A percentile compares a stretch with the other conserved stretches of the same genome.
phyloP scores from a whole-genome alignment of 2,113 vertebrate genomes.

The Patagioenas fasciata region DNA sequence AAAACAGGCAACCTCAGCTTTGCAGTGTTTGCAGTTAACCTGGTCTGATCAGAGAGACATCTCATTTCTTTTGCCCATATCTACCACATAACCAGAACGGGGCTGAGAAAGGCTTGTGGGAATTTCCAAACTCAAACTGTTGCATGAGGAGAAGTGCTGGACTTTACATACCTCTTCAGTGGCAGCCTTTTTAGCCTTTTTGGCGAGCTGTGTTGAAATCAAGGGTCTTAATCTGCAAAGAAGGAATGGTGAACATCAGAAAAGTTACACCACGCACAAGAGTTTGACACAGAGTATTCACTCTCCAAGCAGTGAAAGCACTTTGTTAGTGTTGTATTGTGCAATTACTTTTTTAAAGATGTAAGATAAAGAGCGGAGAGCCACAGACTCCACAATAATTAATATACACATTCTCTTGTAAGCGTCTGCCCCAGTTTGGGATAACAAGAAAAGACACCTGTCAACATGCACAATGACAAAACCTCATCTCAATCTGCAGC shows the following conservation, averaged over 20 bases:
- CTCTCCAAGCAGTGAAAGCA: not conserved
- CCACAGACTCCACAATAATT: not conserved
- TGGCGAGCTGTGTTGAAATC: conserved; percentile 79
- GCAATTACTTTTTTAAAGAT: conserved; percentile 5
- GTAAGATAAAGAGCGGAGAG: not conserved
- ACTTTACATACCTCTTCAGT: conserved; percentile 78
- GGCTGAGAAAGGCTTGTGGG: not conserved
- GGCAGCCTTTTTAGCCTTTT: conserved; percentile 87
- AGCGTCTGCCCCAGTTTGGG: not conserved
- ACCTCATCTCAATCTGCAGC: not conserved
- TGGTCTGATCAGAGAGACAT: not conserved
- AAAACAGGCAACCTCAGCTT: not conserved
- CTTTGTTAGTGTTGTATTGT: not conserved
- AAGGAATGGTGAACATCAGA: not conserved
- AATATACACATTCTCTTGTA: not conserved
- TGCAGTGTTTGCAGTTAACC: not conserved
- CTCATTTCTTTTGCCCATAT: not conserved
- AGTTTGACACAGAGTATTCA: not conserved
- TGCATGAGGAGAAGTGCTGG: not conserved
- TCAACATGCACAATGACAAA: not conserved
- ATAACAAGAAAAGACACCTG: not conserved
- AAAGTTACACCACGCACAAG: not conserved
- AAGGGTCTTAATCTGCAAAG: conserved; percentile 84
- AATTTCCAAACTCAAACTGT: not conserved
- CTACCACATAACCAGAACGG: not conserved